Base-by-base conservation (phyloP, 2,888 invertebrate genomes). In the Eupithecia subfuscata region DNA sequence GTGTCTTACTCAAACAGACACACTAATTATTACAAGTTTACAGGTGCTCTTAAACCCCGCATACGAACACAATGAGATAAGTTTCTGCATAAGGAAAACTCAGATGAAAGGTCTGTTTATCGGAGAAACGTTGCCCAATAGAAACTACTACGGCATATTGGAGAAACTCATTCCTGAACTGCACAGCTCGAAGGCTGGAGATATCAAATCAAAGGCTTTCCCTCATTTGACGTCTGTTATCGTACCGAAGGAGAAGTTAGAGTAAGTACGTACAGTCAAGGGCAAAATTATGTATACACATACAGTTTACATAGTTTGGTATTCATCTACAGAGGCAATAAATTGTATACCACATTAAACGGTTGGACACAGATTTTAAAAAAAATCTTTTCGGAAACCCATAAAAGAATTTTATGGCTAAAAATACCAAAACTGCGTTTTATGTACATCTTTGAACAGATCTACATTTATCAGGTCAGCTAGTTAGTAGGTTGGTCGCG, bases 11-110 rank as follows among this genome's bases (percentile, higher is more conserved):
- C 1, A 71, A 22, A 70, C 7, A 11, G 16, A 30, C 6, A 22
- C 9, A 25, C 25, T 73, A 52, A 75, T 71, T 43, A 64, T 70
- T 12, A 75, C 67, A 73, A 78, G 76, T 43, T 86, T 86, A 52
- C 88, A 97, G 96, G 98, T 97, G 7, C 96, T 97, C 71, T 95
- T 98, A 71, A 98, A 99, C 86, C 97, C 98, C 0, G 95, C 96
- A 0, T 98, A 97, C 87, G 96, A 96, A 86, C 93, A 95, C 12
- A 86, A 92, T 0, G 98, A 99, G 88, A 84, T 98, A 3, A 95
- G 96, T 73, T 98, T 96, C 87, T 96, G 97, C 76, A 87, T 99
- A 18, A 95, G 96, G 70, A 97, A 97, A 91, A 97, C 97, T 0
- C 96, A 95, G 0, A 92, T 97, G 40, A 97, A 96, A 85, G 96